Base-by-base conservation (phyloP, 1,140 invertebrate species). In the Polypedilum vanderplanki region DNA sequence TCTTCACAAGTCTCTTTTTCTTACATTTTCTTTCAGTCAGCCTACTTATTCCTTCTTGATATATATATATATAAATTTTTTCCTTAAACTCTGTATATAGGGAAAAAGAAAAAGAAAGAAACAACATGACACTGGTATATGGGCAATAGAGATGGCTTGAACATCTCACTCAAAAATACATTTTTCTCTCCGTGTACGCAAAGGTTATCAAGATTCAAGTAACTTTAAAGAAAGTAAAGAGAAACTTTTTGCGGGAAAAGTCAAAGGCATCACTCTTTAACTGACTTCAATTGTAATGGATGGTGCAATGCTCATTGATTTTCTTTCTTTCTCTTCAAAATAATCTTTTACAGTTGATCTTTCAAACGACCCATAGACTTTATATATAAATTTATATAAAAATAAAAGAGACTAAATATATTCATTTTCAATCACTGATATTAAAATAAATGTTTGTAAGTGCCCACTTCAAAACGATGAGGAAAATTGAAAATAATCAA, bases 221-320 rank as follows among this genome's bases (percentile, higher is more conserved):
- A n/a, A 57, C 1, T 12, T 9, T 12, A 46, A 46, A 46, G 15
- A 57, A 57, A 57, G 46, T 12, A 57, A 57, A 57, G 46, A 15
- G 9, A 70, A 70, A 70, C 17, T 70, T 18, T 18, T 18, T 20
- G 4, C 7, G 65, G 17, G 65, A 70, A 57, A 33, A 33, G 46
- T n/a, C 12, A 57, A 57, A 12, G 12, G 46, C 46, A n/a, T n/a
- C 24, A 33, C 24, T 33, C 24, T 33, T 33, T 33, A 33, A 5
- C 24, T 33, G 24, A n/a, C 46, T 57, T 57, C 46, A 70, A 70
- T 70, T 70, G 65, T 70, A 70, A 70, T 70, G 65, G 65, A 70
- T 70, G 65, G 20, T 70, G 20, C 65, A 12, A 8, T 70, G 65
- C 18, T 70, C 65, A 70, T 70, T 70, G 65, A 70, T 70, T 57